A percentile compares a stretch with the other conserved stretches of the same genome.
Conservation (phyloP, 2,888 invertebrate species). For the Zhengitettix transpicula region DNA sequence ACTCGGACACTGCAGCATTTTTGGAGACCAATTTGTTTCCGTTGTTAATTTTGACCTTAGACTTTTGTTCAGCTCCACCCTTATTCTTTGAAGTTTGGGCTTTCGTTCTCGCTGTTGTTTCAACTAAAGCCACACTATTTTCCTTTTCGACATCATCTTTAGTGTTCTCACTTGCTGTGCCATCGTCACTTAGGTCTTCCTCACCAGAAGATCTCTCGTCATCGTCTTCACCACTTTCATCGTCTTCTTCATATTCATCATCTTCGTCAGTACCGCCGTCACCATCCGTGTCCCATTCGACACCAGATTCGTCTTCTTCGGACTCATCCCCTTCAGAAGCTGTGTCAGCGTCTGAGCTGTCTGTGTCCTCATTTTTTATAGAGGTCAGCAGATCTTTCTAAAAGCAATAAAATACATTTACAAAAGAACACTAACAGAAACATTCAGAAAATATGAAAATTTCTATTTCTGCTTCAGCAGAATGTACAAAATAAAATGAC, state of each 20-base stretch:
- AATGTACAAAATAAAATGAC: too few relatives aligned
- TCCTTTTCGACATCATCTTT: background rate
- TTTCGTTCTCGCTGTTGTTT: background rate
- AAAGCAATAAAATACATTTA: background rate
- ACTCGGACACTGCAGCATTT: background rate
- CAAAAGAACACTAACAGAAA: too few relatives aligned
- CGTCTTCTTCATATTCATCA: conserved; percentile 1
- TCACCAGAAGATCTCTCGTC: conserved; percentile 7
- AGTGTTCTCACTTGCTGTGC: background rate
- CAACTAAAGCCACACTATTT: background rate
- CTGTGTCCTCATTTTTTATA: conserved; percentile 21
- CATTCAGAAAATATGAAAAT: too few relatives aligned
- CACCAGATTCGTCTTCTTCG: conserved; percentile 20
- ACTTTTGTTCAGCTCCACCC: background rate
- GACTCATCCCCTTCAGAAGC: conserved; percentile 19
- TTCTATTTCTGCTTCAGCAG: too few relatives aligned
- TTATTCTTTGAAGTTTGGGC: conserved; percentile 4
- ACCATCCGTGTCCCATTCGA: conserved; percentile 1
- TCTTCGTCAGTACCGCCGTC: background rate
- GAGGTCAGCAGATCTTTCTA: conserved; percentile 6
- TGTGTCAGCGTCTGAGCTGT: conserved; percentile 30
- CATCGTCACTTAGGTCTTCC: background rate
- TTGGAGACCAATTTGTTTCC: background rate
- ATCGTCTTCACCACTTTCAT: conserved; percentile 4
- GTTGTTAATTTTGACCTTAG: too few relatives aligned